Evolutionary conservation across 1,140 invertebrate species (phyloP).

Genomic region (Heterodera carotae): DNA sequence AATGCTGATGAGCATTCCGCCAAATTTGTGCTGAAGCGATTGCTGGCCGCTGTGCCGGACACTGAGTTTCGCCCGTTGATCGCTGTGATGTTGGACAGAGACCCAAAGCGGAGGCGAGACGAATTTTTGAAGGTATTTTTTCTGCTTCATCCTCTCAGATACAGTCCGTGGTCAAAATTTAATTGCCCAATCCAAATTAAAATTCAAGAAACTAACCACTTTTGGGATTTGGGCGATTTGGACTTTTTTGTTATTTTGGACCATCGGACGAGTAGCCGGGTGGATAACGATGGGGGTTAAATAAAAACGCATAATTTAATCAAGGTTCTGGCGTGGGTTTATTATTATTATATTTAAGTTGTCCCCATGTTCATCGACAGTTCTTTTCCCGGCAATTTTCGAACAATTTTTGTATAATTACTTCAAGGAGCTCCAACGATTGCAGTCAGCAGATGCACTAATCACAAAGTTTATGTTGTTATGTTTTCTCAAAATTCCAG

Average conservation of each 20-base stretch:
- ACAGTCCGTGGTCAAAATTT: no score
- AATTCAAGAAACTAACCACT: no score
- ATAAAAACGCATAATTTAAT: no score
- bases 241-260: no score
- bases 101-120: constrained; percentile 42
- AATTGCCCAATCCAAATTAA: no score
- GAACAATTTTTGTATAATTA: constrained; percentile 58
- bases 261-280: no score
- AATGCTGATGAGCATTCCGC: constrained; percentile 36
- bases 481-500: no score
- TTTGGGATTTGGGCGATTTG: no score
- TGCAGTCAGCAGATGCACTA: constrained; percentile 50
- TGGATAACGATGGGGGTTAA: no score
- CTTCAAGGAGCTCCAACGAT: constrained; percentile 47
- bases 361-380: constrained; percentile 30
- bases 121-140: constrained; percentile 42
- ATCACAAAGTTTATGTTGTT: constrained; percentile 55
- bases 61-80: constrained; percentile 51
- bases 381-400: constrained; percentile 52
- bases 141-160: no score
- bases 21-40: constrained; percentile 38
- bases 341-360: constrained; percentile 38
- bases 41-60: constrained; percentile 40
- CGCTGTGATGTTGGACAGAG: constrained; percentile 46
- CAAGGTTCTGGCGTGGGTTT: no score